A percentile compares a stretch with the other conserved stretches of the same genome.
Evolutionary conservation across 2,888 invertebrate genomes (phyloP).

Genomic region (Tridacna crocea): DNA sequence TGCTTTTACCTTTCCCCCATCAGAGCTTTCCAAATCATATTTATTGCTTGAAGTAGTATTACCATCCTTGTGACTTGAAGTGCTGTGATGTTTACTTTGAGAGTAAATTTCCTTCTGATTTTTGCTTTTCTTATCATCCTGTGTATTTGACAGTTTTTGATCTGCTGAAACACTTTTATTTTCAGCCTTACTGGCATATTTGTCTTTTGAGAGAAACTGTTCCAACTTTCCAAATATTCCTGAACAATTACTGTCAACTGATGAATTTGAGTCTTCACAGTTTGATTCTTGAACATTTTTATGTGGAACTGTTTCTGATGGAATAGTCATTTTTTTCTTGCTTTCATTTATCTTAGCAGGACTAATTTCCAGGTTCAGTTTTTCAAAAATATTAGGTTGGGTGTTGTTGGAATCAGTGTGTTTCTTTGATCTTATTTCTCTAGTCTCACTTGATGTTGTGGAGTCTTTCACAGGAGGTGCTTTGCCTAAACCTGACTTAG

Average conservation of each 20-base stretch:
- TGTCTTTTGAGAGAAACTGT: not conserved
- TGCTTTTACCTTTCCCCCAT: not conserved
- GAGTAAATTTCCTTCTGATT: not conserved
- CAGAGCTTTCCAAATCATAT: no score
- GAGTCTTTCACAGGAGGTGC: not conserved
- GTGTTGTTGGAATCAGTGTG: not conserved
- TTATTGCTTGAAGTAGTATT: not conserved
- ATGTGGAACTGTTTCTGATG: not conserved
- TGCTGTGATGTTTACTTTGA: not conserved
- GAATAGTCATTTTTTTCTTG: not conserved
- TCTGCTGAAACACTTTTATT: not conserved
- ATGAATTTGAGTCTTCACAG: slow-evolving; percentile 1
- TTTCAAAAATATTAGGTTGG: not conserved
- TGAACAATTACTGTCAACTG: slow-evolving; percentile 5
- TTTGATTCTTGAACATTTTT: not conserved
- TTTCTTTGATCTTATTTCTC: not conserved
- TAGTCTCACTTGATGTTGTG: not conserved
- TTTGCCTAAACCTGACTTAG: not conserved
- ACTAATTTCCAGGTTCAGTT: not conserved
- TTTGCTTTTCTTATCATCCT: not conserved
- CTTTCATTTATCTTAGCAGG: not conserved
- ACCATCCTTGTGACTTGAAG: not conserved
- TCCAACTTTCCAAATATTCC: slow-evolving; percentile 10
- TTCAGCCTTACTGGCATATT: not conserved
- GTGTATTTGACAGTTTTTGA: not conserved